phyloP scores from a whole-genome alignment of 2,797 vertebrate species.

The Varecia variegata region DNA sequence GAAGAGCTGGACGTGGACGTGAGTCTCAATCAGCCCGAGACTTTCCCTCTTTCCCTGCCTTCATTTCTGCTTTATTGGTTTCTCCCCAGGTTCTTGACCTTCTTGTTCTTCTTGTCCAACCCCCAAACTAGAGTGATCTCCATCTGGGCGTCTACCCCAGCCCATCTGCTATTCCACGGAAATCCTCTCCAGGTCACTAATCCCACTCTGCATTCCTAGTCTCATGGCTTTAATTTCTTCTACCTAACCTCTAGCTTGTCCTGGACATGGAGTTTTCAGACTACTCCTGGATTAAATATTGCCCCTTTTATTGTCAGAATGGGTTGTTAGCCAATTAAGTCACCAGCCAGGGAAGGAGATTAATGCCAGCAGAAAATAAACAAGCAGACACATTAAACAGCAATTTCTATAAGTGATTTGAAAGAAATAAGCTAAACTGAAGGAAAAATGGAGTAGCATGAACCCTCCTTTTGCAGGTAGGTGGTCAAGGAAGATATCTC shows the following conservation, averaged over 20 bases:
- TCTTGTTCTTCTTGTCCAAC: not conserved
- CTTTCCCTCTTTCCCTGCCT: not conserved
- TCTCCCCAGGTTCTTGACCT: not conserved
- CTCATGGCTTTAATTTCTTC: not conserved
- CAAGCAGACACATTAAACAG: not conserved
- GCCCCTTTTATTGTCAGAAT: not conserved
- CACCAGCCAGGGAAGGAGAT: not conserved
- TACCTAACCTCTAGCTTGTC: not conserved
- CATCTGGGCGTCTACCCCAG: not conserved
- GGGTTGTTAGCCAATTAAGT: not conserved
- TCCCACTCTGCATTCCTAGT: not conserved
- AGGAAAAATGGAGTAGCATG: not conserved
- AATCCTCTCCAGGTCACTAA: not conserved
- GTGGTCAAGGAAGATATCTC: not conserved
- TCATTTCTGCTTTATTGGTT: not conserved
- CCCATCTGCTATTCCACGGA: not conserved
- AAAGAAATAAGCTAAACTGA: not conserved
- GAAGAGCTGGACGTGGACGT: not conserved
- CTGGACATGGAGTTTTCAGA: not conserved
- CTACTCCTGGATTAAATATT: not conserved
- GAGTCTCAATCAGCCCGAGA: not conserved
- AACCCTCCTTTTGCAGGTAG: not conserved
- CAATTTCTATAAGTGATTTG: not conserved
- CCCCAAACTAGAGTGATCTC: not conserved
- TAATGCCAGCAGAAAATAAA: not conserved